Conservation (phyloP, 2,888 invertebrate species). For the Leucania comma region DNA sequence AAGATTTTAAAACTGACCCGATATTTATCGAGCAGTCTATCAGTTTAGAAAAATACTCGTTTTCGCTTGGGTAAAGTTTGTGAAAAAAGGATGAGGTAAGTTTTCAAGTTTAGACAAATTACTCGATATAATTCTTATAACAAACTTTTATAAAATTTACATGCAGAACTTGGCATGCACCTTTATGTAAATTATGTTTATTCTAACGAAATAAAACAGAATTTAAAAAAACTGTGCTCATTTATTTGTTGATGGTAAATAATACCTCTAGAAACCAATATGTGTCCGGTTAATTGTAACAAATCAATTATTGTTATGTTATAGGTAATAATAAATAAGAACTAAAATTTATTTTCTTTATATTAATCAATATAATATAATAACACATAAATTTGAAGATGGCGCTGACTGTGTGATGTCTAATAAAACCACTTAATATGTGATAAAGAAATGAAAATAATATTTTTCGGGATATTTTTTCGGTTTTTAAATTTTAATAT, state of each 20-base stretch:
- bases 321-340: constrained; percentile 37
- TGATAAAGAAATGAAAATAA: background rate
- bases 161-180: background rate
- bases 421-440: background rate
- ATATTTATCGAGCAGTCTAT: background rate
- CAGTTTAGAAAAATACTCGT: background rate
- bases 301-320: constrained; percentile 9
- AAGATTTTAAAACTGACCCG: background rate
- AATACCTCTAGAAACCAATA: constrained; percentile 47
- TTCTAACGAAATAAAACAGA: constrained; percentile 39
- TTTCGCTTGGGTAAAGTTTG: too few relatives aligned
- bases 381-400: too few relatives aligned
- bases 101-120: too few relatives aligned
- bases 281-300: constrained; percentile 11
- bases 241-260: constrained; percentile 73
- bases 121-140: too few relatives aligned
- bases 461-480: background rate
- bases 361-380: background rate
- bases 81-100: too few relatives aligned
- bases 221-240: constrained; percentile 71
- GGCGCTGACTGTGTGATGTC: background rate
- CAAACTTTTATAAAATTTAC: too few relatives aligned
- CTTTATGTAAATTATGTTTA: background rate
- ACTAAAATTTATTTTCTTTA: background rate
- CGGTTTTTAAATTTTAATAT: background rate